Conservation (phyloP, 2,113 vertebrate species). For the Aplodontia rufa region DNA sequence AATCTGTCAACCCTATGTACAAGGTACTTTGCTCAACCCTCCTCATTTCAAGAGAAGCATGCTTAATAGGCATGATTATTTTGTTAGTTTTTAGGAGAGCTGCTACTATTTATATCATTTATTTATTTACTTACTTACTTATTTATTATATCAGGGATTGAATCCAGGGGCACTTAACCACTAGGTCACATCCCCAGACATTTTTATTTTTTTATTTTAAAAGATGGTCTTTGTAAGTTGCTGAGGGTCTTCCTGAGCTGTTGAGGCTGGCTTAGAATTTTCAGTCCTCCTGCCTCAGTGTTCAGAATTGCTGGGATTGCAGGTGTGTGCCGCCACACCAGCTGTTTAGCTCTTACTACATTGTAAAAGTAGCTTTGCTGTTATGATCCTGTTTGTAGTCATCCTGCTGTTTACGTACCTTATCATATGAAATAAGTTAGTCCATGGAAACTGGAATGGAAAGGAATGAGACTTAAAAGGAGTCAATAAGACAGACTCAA, state of each 20-base stretch:
- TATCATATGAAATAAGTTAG: neutral
- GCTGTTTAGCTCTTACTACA: slow-evolving; percentile 13
- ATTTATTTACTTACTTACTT: too few relatives aligned
- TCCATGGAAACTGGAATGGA: neutral
- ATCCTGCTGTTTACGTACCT: neutral
- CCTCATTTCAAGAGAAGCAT: neutral
- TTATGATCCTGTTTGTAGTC: neutral
- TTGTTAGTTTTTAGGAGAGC: slow-evolving; percentile 5
- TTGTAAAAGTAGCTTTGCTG: neutral
- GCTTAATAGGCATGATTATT: neutral
- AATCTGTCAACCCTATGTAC: accelerated
- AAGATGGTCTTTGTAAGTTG: too few relatives aligned
- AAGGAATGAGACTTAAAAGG: neutral
- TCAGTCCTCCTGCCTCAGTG: too few relatives aligned
- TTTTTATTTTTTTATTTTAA: too few relatives aligned
- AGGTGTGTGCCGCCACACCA: too few relatives aligned
- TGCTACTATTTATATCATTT: too few relatives aligned
- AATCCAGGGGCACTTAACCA: too few relatives aligned
- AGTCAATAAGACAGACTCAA: neutral
- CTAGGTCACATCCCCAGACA: too few relatives aligned
- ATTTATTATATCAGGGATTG: too few relatives aligned
- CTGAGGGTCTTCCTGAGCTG: too few relatives aligned
- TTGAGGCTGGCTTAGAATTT: too few relatives aligned
- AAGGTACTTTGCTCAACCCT: neutral
- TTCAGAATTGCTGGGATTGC: too few relatives aligned